Percentiles rank a stretch among this genome's conserved stretches.
These are phyloP conservation scores for Coptodon rendalli DNA, from an alignment of 2,113 vertebrate species.

Conservation along the genomic window DNA sequence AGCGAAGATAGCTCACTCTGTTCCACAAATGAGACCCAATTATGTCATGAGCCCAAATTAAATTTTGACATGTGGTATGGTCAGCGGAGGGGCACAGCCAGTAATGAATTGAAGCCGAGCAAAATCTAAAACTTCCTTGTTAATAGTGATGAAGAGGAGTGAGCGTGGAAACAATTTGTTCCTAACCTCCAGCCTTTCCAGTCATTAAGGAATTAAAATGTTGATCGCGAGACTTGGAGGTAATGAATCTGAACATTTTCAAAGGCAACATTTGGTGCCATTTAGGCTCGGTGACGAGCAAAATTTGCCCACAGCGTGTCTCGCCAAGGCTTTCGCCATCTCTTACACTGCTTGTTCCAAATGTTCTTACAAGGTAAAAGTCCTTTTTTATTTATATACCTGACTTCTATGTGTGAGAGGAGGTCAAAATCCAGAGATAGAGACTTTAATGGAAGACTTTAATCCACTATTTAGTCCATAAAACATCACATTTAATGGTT, in stretches of 20 bases:
- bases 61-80: neutral
- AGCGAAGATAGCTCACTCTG: neutral
- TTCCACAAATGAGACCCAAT: constrained; percentile 7
- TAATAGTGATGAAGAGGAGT: neutral
- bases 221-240: neutral
- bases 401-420: neutral
- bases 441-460: neutral
- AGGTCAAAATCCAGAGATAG: neutral
- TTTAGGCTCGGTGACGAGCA: neutral
- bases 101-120: neutral
- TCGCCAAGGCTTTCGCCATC: neutral
- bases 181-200: neutral
- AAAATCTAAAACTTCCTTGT: neutral
- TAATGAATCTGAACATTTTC: neutral
- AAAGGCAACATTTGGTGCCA: neutral
- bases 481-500: neutral
- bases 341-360: neutral
- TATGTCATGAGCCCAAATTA: constrained; percentile 21
- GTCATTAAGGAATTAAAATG: neutral
- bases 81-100: neutral
- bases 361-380: neutral
- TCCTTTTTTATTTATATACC: neutral
- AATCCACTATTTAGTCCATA: neutral
- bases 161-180: neutral
- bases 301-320: neutral